A percentile compares a stretch with the other conserved stretches of the same genome.
These are phyloP conservation scores for Amphipyra tragopoginis DNA, from an alignment of 2,888 invertebrate genomes.

Conservation along the genomic window DNA sequence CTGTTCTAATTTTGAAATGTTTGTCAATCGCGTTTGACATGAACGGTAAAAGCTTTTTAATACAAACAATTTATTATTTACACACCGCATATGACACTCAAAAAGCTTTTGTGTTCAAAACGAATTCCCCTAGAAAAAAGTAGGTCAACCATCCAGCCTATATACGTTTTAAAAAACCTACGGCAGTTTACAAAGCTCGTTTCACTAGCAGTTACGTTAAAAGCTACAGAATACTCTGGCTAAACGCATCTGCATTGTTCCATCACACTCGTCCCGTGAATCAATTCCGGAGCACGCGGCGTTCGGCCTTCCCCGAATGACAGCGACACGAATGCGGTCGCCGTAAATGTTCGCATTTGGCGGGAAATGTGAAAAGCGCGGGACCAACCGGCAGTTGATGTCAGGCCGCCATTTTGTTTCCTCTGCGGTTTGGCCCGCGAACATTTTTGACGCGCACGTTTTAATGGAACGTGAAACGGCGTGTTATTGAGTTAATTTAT, in stretches of 20 bases:
- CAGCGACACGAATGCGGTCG: slow-evolving; percentile 68
- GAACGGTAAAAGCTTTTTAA: slow-evolving; percentile 34
- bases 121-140: slow-evolving; percentile 41
- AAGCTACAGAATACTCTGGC: slow-evolving; percentile 62
- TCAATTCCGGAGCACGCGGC: slow-evolving; percentile 70
- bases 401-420: slow-evolving; percentile 68
- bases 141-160: slow-evolving; percentile 45
- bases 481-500: slow-evolving; percentile 41
- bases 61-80: slow-evolving; percentile 40
- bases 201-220: slow-evolving; percentile 58
- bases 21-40: slow-evolving; percentile 13
- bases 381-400: slow-evolving; percentile 59
- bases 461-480: slow-evolving; percentile 39
- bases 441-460: slow-evolving; percentile 54
- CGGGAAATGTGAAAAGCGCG: slow-evolving; percentile 72
- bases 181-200: slow-evolving; percentile 53
- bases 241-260: slow-evolving; percentile 79
- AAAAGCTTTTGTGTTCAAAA: slow-evolving; percentile 47
- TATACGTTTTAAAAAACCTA: slow-evolving; percentile 49
- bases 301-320: slow-evolving; percentile 57
- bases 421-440: slow-evolving; percentile 63
- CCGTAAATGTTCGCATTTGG: slow-evolving; percentile 67
- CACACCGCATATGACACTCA: slow-evolving; percentile 28
- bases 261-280: slow-evolving; percentile 76
- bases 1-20: too few species aligned